phyloP scores from a whole-genome alignment of 2,888 invertebrate genomes.

The Abrostola triplasia region DNA sequence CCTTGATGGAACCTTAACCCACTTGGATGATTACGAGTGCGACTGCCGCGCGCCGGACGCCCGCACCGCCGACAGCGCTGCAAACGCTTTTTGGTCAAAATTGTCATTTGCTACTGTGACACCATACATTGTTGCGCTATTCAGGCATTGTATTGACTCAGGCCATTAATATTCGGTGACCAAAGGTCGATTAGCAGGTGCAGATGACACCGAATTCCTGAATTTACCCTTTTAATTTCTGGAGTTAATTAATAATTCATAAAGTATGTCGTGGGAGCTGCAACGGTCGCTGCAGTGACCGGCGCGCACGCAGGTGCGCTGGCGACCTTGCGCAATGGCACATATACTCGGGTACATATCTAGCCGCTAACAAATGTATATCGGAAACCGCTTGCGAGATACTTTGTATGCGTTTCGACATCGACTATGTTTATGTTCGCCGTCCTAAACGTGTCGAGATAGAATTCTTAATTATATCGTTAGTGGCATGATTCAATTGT shows the following conservation, averaged over 20 bases:
- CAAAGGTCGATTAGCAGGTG: constrained; percentile 65
- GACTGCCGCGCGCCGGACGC: constrained; percentile 72
- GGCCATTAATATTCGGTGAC: constrained; percentile 38
- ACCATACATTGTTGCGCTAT: constrained; percentile 39
- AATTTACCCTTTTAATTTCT: constrained; percentile 67
- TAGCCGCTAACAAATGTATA: constrained; percentile 77
- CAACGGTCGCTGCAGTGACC: constrained; percentile 78
- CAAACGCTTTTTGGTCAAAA: constrained; percentile 70
- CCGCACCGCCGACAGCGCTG: constrained; percentile 69
- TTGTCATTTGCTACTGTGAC: constrained; percentile 54
- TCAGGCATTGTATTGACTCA: constrained; percentile 18
- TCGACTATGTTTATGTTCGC: constrained; percentile 64
- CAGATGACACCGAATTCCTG: constrained; percentile 62
- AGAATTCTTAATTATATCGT: constrained; percentile 55
- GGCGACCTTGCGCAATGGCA: constrained; percentile 85
- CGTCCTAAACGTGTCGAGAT: constrained; percentile 69
- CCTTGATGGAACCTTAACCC: constrained; percentile 88
- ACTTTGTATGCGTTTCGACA: constrained; percentile 77
- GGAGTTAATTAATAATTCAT: constrained; percentile 71
- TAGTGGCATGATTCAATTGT: constrained; percentile 62
- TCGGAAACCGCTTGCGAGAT: constrained; percentile 82
- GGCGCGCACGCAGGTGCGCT: constrained; percentile 75
- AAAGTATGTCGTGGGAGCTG: constrained; percentile 75
- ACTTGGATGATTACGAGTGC: constrained; percentile 87
- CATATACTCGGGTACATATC: constrained; percentile 71